Evolutionary conservation across 2,113 vertebrate genomes (phyloP).

Genomic region (Spea multiplicata): DNA sequence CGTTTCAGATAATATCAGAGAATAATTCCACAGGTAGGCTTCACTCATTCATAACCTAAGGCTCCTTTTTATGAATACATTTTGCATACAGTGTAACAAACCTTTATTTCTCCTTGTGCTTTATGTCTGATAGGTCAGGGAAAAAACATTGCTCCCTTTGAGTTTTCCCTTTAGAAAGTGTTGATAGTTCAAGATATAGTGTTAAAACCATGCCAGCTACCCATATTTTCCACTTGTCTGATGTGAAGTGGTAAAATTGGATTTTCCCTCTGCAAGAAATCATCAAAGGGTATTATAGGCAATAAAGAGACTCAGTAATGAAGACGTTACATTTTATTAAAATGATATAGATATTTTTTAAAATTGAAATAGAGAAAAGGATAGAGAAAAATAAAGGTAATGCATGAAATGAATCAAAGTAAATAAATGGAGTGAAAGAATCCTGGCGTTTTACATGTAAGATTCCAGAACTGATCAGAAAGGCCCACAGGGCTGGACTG

Average conservation of each 20-base stretch:
- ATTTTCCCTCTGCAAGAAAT: slow-evolving; percentile 9
- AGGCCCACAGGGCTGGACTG: no score
- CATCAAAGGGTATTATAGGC: neutral
- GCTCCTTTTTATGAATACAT: slow-evolving; percentile 21
- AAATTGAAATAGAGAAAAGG: no score
- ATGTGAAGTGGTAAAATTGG: slow-evolving; percentile 4
- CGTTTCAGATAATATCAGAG: slow-evolving; percentile 45
- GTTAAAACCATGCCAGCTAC: slow-evolving; percentile 23
- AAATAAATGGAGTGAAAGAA: no score
- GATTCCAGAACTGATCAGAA: no score
- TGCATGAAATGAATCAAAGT: no score
- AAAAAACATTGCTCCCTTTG: slow-evolving; percentile 19
- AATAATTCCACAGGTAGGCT: slow-evolving; percentile 38
- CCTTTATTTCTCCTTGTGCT: slow-evolving; percentile 20
- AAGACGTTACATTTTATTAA: no score
- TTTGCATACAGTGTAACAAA: slow-evolving; percentile 38
- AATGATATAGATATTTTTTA: no score
- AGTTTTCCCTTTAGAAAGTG: slow-evolving; percentile 27
- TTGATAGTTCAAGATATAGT: slow-evolving; percentile 3
- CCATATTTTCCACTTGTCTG: slow-evolving; percentile 4
- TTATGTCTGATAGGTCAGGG: slow-evolving; percentile 35
- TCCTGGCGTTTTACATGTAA: no score
- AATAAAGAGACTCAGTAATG: neutral
- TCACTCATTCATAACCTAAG: slow-evolving; percentile 4
- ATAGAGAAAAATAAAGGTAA: no score